Evolutionary conservation across 2,888 invertebrate genomes (phyloP).

Genomic region (Tachina lurida): DNA sequence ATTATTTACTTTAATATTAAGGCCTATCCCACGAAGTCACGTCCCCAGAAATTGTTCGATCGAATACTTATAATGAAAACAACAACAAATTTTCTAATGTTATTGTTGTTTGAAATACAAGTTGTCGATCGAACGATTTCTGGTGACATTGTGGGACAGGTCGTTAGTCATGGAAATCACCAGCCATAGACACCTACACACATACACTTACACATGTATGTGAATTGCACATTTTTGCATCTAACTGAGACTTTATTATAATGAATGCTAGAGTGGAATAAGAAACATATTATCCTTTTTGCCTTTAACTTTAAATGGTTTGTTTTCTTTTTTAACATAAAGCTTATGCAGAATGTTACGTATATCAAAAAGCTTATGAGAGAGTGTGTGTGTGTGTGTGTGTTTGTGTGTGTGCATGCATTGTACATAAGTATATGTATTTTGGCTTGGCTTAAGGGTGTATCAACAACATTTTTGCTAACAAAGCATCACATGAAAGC

Average conservation of each 20-base stretch:
- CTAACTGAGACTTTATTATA: constrained; percentile 17
- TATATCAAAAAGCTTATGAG: constrained; percentile 28
- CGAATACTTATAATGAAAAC: no score
- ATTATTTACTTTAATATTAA: no score
- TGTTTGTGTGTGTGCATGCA: not conserved
- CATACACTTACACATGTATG: not conserved
- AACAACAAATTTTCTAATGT: no score
- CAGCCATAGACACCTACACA: no score
- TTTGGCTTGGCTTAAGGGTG: constrained; percentile 45
- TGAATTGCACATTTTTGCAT: not conserved
- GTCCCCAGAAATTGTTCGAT: no score
- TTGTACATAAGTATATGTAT: not conserved
- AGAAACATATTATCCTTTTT: constrained; percentile 24
- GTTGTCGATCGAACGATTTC: no score
- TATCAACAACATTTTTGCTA: constrained; percentile 21
- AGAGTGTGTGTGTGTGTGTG: not conserved
- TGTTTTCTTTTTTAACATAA: not conserved
- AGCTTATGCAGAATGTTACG: not conserved
- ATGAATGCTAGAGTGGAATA: constrained; percentile 7
- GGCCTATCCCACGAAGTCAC: no score
- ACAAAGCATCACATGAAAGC: constrained; percentile 38
- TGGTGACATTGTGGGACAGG: no score
- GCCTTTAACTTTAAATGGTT: constrained; percentile 25
- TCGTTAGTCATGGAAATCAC: no score
- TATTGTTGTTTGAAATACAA: no score